These are phyloP conservation scores for Pteromalus puparum DNA, from an alignment of 1,140 invertebrate genomes.

Conservation along the genomic window DNA sequence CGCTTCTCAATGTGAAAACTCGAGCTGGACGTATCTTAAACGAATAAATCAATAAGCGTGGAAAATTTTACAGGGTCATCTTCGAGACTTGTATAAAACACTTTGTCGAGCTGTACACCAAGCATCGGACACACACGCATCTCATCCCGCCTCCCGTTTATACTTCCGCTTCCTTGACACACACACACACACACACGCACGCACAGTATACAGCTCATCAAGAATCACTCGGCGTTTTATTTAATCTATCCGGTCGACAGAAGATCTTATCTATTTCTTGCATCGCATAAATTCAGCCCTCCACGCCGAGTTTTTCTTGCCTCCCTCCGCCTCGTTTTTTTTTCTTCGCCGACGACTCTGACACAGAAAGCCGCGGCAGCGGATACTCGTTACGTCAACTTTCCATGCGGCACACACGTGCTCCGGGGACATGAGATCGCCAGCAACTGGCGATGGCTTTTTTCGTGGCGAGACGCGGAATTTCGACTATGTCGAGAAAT, in stretches of 20 bases:
- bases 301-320: not conserved
- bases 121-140: no score
- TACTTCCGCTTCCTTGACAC: not conserved
- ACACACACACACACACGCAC: not conserved
- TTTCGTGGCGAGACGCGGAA: not conserved
- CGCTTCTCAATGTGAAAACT: no score
- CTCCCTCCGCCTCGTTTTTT: not conserved
- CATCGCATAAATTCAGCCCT: not conserved
- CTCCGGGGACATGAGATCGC: not conserved
- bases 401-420: slow-evolving; percentile 20
- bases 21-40: no score
- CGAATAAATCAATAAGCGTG: no score
- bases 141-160: no score
- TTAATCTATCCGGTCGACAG: not conserved
- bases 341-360: no score
- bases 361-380: slow-evolving; percentile 1
- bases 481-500: not conserved
- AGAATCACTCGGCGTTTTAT: not conserved
- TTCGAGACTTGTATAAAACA: no score
- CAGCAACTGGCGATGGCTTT: not conserved
- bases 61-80: no score
- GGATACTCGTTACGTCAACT: slow-evolving; percentile 28
- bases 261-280: not conserved
- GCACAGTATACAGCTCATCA: not conserved
- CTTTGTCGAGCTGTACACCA: no score